A percentile compares a stretch with the other conserved stretches of the same genome.
phyloP scores from a whole-genome alignment of 2,797 vertebrate species.

The Heterohyrax brucei region DNA sequence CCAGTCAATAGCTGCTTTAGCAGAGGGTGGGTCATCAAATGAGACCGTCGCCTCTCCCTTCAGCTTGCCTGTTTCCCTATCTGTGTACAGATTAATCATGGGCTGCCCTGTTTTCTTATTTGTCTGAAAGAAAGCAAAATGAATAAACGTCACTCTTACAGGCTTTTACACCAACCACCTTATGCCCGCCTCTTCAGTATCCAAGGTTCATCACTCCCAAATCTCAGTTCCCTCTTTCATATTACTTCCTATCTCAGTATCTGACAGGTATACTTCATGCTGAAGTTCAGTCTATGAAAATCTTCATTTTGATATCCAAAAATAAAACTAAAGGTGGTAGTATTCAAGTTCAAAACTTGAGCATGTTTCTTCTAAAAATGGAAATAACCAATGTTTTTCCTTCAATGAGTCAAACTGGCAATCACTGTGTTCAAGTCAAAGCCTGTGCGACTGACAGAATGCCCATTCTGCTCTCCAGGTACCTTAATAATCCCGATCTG shows the following conservation, averaged over 20 bases:
- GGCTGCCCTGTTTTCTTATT: constrained; percentile 97
- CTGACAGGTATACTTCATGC: neutral
- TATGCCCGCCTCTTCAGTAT: neutral
- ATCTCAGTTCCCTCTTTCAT: neutral
- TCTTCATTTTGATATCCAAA: neutral
- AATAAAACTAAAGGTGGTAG: neutral
- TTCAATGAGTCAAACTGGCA: neutral
- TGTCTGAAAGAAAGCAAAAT: constrained; percentile 88
- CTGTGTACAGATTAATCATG: constrained; percentile 97
- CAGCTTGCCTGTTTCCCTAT: constrained; percentile 95
- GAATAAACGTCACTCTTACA: neutral
- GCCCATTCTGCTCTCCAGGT: neutral
- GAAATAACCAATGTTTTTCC: neutral
- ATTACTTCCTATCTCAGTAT: neutral
- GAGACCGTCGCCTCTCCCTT: constrained; percentile 97
- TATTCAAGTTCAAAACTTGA: neutral
- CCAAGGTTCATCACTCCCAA: neutral
- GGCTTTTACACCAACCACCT: neutral
- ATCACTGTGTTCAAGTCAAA: neutral
- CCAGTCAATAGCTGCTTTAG: constrained; percentile 97
- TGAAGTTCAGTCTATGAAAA: neutral
- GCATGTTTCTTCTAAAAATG: neutral
- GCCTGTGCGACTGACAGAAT: neutral
- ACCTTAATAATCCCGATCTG: constrained; percentile 98
- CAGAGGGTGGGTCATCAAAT: constrained; percentile 96